Base-by-base conservation (phyloP, 2,113 vertebrate genomes). In the Eulemur macaco region DNA sequence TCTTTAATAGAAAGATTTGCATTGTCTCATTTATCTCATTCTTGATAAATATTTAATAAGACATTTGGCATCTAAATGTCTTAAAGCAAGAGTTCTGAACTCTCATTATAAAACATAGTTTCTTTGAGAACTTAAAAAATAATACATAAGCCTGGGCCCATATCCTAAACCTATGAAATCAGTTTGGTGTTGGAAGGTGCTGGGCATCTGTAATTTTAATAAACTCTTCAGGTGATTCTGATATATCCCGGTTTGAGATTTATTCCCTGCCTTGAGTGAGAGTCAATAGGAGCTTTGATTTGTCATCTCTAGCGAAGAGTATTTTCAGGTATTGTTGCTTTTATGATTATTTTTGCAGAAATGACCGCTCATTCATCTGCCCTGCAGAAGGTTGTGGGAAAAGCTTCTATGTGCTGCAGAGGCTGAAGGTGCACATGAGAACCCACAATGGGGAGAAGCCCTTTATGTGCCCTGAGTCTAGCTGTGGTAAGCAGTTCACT, bases 361-460 rank as follows among this genome's bases (percentile, higher is more conserved):
- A 99, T 0, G 99, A 99, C 97, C 99, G 99, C 45, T 99, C 99
- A 94, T 99, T 99, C 98, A 98, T 99, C 96, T 99, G 99, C 68
- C 98, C 99, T 45, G 99, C 99, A 21, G 99, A 99, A 98, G 99
- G 99, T 90, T 99, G 99, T 98, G 99, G 99, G 68, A 99, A 99
- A 98, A 99, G 99, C 86, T 99, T 99, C 98, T 99, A 99, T 1
- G 99, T 99, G 82, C 98, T 99, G 29, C 99, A 99, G 98, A 98
- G 99, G 97, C 98, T 99, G 97, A 99, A 99, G 98, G 99, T 99
- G 64, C 99, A 99, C 99, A 99, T 99, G 99, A 99, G 99, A 97
- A 99, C 99, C n/a, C 99, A 99, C 97, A 99, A 99, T 34, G 99
- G 99, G 9, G 99, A 99, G 98, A 99, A 99, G 95, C 99, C 99